Base-by-base conservation (phyloP, 2,113 vertebrate species). In the Pomatostomus ruficeps region DNA sequence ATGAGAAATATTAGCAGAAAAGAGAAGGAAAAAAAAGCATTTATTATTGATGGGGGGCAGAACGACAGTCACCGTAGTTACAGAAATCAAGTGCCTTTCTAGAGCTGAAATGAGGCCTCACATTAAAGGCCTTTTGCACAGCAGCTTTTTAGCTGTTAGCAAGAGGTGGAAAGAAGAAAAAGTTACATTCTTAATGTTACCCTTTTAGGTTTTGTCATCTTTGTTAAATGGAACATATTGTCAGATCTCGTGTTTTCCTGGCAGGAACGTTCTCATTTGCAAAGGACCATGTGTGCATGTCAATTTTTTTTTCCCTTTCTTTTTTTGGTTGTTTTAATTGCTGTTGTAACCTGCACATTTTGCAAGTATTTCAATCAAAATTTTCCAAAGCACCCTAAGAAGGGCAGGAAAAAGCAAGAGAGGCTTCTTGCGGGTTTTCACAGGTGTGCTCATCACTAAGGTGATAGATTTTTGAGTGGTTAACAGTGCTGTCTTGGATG, bases 161-260 rank as follows among this genome's bases (percentile, higher is more conserved):
- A 71, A 93, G 52, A 92, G 68, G 26, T 51, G 19, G 28, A 87
- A 36, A 75, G 66, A 85, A 87, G 48, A 72, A 72, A 89, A 95
- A 76, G 45, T 84, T 87, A 40, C 13, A 38, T 80, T 73, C 81
- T 85, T 91, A 49, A 82, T 21, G 6, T 26, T 49, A 48, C 25
- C 51, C 61, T 89, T 85, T 57, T 72, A 76, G 73, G 79, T 81
- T 91, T 92, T 92, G 74, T 68, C 31, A 46, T 65, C 91, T 83
- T 75, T 79, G 62, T 67, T 91, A 94, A 94, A 92, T 46, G 81
- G 81, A 95, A 88, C 87, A 85, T 88, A 79, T 70, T 89, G 86
- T 68, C 83, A 66, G 45, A 79, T 81, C 80, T 89, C 57, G 10
- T 91, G 71, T 76, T 78, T 92, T 89, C 77, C 74, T 93, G 65